Conservation (phyloP, 2,888 invertebrate genomes). For the Nebria brevicollis region DNA sequence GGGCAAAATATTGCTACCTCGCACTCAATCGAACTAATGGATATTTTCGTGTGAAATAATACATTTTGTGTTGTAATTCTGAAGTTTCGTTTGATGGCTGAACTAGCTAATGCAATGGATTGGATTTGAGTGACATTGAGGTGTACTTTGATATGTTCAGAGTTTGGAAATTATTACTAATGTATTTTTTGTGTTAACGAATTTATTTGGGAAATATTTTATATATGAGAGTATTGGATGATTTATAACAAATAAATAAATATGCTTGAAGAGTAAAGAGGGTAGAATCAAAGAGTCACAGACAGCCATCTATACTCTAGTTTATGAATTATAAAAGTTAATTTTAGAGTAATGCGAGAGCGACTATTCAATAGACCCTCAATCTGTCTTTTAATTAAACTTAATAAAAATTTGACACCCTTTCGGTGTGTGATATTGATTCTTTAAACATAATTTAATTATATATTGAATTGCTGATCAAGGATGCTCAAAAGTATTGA, state of each 20-base stretch:
- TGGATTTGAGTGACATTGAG: not conserved
- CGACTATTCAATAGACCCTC: not conserved
- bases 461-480: not conserved
- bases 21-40: constrained; percentile 33
- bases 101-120: not conserved
- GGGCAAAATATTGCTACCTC: constrained; percentile 23
- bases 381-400: not conserved
- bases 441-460: not conserved
- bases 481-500: not conserved
- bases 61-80: not conserved
- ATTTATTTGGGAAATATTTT: not conserved
- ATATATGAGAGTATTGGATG: not conserved
- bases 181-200: not conserved
- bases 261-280: too few relatives aligned
- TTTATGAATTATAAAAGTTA: too few relatives aligned
- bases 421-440: not conserved
- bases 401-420: not conserved
- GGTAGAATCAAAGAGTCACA: too few relatives aligned
- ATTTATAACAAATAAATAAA: too few relatives aligned
- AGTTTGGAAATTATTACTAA: not conserved
- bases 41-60: constrained; percentile 10
- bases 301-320: too few relatives aligned
- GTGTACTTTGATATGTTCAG: not conserved
- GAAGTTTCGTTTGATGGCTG: not conserved
- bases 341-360: too few relatives aligned